These are phyloP conservation scores for Euura lappo DNA, from an alignment of 1,140 invertebrate species.

Conservation along the genomic window DNA sequence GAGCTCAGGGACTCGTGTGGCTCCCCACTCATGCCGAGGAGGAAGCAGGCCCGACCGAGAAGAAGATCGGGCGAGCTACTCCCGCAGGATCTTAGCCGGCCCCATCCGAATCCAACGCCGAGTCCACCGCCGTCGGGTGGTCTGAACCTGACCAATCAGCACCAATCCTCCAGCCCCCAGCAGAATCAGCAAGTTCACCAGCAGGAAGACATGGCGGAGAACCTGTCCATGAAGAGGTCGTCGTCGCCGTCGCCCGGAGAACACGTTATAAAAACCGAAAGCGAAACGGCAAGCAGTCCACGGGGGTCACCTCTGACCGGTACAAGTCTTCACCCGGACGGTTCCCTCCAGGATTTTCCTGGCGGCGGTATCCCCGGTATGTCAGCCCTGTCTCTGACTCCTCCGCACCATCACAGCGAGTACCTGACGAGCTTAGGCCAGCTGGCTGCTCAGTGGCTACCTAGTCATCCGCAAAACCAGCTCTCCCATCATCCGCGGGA, in stretches of 20 bases:
- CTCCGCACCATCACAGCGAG: constrained; percentile 68
- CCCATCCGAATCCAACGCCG: constrained; percentile 46
- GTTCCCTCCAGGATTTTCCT: constrained; percentile 52
- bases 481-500: constrained; percentile 39
- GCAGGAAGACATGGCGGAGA: constrained; percentile 53
- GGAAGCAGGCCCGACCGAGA: constrained; percentile 81
- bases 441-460: constrained; percentile 53
- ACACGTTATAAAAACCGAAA: constrained; percentile 47
- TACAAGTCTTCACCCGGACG: constrained; percentile 45
- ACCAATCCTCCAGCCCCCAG: constrained; percentile 26
- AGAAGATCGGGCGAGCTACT: constrained; percentile 78
- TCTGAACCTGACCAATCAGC: constrained; percentile 40
- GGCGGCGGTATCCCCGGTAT: constrained; percentile 67
- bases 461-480: constrained; percentile 44
- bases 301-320: constrained; percentile 51
- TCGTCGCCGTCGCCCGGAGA: constrained; percentile 32
- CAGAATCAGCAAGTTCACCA: constrained; percentile 30
- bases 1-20: constrained; percentile 63
- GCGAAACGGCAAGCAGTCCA: constrained; percentile 53
- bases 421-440: constrained; percentile 57
- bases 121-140: constrained; percentile 46
- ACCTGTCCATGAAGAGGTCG: constrained; percentile 53
- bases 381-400: constrained; percentile 76
- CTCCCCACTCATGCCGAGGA: constrained; percentile 73
- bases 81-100: constrained; percentile 66